These are phyloP conservation scores for Drosophila bipectinata DNA, from an alignment of 1,140 invertebrate genomes.

Conservation along the genomic window DNA sequence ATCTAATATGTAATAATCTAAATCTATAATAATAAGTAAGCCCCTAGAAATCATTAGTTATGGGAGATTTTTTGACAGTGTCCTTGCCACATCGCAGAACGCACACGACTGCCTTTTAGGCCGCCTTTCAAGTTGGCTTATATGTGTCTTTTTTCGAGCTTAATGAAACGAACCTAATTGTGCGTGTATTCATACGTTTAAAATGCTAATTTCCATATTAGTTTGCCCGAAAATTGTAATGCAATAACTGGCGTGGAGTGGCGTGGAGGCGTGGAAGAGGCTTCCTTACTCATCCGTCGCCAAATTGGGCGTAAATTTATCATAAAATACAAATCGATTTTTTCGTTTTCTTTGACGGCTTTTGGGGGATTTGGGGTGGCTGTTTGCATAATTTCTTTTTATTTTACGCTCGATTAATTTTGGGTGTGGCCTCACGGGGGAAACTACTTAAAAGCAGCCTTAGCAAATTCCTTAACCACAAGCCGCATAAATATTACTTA, in stretches of 20 bases:
- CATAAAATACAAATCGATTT: constrained; percentile 74
- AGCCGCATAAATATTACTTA: constrained; percentile 59
- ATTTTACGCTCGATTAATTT: constrained; percentile 78
- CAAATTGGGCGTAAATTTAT: constrained; percentile 77
- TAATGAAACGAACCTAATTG: constrained; percentile 78
- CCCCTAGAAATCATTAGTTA: too few species aligned
- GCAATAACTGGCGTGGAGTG: constrained; percentile 28
- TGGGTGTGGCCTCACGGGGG: constrained; percentile 30
- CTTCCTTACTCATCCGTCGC: not conserved
- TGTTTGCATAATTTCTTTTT: constrained; percentile 80
- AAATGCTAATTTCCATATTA: constrained; percentile 82
- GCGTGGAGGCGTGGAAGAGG: too few species aligned
- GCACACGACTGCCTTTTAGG: constrained; percentile 44
- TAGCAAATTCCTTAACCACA: constrained; percentile 40
- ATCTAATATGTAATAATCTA: too few species aligned
- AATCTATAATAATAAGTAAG: too few species aligned
- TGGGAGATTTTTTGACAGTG: not conserved
- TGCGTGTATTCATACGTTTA: constrained; percentile 79
- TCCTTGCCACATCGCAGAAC: constrained; percentile 4
- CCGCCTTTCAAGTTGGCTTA: constrained; percentile 29
- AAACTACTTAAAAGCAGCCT: constrained; percentile 57
- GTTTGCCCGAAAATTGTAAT: constrained; percentile 60
- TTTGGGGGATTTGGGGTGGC: not conserved
- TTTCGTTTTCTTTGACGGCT: constrained; percentile 18
- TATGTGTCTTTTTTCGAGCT: constrained; percentile 56